phyloP scores from a whole-genome alignment of 2,888 invertebrate genomes.

The Drosophila mercatorum region DNA sequence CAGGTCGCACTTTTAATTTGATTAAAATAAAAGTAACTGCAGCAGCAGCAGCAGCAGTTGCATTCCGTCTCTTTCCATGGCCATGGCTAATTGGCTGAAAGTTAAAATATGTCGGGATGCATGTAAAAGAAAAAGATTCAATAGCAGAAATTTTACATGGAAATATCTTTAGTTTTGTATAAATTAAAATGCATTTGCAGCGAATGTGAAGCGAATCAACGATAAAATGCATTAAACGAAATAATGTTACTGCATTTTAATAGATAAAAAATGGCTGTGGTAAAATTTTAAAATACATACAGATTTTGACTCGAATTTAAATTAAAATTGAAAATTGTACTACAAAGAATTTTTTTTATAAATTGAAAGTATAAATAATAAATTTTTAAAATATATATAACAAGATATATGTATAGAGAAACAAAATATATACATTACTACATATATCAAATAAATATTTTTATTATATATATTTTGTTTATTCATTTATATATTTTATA shows the following conservation, averaged over 20 bases:
- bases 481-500: no score
- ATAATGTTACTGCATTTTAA: neutral
- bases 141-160: neutral
- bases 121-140: neutral
- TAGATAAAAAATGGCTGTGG: no score
- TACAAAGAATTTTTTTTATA: neutral
- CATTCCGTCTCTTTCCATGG: neutral
- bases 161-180: neutral
- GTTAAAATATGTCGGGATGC: neutral
- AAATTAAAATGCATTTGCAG: neutral
- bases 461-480: no score
- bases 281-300: no score
- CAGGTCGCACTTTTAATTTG: conserved; percentile 71
- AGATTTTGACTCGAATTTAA: no score
- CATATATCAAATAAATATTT: no score
- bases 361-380: no score
- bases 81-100: conserved; percentile 9
- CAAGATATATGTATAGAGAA: no score
- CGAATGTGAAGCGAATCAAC: neutral
- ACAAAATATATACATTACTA: no score
- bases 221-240: neutral
- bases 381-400: no score
- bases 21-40: conserved; percentile 59
- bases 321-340: neutral
- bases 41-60: neutral